Base-by-base conservation (phyloP, 2,888 invertebrate genomes). In the Sphinx pinastri region DNA sequence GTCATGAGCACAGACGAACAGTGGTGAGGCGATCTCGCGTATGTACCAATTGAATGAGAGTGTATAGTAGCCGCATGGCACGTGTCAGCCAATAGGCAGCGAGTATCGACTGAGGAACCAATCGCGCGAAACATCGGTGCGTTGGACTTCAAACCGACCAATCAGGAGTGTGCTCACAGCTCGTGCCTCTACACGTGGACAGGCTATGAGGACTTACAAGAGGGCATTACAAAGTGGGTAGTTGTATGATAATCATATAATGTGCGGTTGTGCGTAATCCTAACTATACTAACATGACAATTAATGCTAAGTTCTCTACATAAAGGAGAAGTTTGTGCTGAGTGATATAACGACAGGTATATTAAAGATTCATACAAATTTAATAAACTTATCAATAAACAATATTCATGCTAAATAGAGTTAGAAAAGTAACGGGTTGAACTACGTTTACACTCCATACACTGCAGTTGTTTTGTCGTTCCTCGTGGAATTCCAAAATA, bases 201-300 rank as follows among this genome's bases (percentile, higher is more conserved):
- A 38, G 38, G 38, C 38, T 38, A 5, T 38, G 8, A 5, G 57
- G 57, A 25, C 60, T 19, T 19, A 13, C 49, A 49, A 2, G 19
- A 63, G 63, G 19, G 7, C 47, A 60, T 16, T 63, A 16, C 19
- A 12, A 12, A 16, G 16, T 25, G 38, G 38, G 60, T 19, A 5
- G 19, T 63, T 12, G 19, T 63, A 49, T 49, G 47, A 52, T 67
- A 70, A 45, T 52, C 52, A 58, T 57, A 81, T 80, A 83, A 85
- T 88, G 91, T 92, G 91, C 91, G 84, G 86, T 79, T 84, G 92
- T 92, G 93, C 90, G 87, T 83, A 81, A 77, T 82, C 79, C 75
- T 84, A 83, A 82, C 77, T 81, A 81, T 77, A 74, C 76, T 82
- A 84, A 77, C 59, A 74, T 75, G 79, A 79, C 74, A 76, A 78